Evolutionary conservation across 1,140 invertebrate species (phyloP).

Genomic region (Drosophila oshimai): DNA sequence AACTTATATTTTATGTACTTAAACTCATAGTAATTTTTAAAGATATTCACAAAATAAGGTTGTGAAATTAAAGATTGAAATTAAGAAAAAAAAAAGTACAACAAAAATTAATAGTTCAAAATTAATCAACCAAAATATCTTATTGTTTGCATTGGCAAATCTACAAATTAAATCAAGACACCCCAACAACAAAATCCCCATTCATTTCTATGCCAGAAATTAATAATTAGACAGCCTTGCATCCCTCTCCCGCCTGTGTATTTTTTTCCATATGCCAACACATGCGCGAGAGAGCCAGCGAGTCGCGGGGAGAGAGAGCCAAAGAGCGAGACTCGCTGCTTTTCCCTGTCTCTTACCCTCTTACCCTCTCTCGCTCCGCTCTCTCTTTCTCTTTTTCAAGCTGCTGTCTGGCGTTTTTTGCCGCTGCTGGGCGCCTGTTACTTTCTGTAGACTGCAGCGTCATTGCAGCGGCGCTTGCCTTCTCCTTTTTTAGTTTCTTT

Average conservation of each 20-base stretch:
- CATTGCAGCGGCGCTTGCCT: conserved; percentile 65
- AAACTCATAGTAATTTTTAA: too few relatives aligned
- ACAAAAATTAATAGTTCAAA: too few relatives aligned
- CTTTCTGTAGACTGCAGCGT: conserved; percentile 82
- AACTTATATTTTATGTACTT: too few relatives aligned
- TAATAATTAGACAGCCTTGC: conserved; percentile 23
- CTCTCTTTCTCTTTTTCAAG: conserved; percentile 26
- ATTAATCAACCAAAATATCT: neutral
- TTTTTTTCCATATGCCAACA: conserved; percentile 34
- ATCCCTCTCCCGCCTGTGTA: neutral
- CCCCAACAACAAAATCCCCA: conserved; percentile 20
- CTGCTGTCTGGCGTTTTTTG: conserved; percentile 22
- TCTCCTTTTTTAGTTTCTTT: too few relatives aligned
- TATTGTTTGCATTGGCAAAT: neutral
- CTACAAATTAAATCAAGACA: conserved; percentile 12
- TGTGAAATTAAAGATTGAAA: too few relatives aligned
- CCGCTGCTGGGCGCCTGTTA: conserved; percentile 65
- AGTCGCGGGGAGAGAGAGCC: neutral
- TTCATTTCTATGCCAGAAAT: conserved; percentile 27
- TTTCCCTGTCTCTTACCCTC: too few relatives aligned
- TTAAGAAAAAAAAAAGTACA: too few relatives aligned
- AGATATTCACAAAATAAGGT: too few relatives aligned
- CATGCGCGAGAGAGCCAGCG: conserved; percentile 49
- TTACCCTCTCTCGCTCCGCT: too few relatives aligned
- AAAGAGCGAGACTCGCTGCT: conserved; percentile 4